A percentile compares a stretch with the other conserved stretches of the same genome.
Conservation (phyloP, 1,140 invertebrate species). For the Drepana arcuata region DNA sequence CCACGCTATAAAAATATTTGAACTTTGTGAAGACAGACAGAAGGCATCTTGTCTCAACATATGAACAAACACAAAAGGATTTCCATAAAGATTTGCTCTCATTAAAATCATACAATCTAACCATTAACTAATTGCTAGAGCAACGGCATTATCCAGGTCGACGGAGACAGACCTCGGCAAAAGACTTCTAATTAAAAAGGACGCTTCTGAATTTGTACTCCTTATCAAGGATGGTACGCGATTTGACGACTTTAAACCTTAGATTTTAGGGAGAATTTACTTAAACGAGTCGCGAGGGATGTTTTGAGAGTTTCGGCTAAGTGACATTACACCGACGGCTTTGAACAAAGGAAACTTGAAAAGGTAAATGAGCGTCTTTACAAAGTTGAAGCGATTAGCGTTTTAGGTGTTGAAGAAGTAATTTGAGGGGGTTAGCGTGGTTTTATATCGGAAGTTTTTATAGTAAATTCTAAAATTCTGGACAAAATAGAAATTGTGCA, state of each 20-base stretch:
- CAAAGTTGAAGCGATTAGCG: slow-evolving; percentile 50
- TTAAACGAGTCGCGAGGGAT: slow-evolving; percentile 23
- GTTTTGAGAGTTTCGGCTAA: slow-evolving; percentile 44
- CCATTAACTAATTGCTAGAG: slow-evolving; percentile 55
- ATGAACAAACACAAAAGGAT: no score
- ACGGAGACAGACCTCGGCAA: slow-evolving; percentile 34
- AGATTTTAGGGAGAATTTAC: no score
- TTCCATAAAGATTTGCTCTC: slow-evolving; percentile 48
- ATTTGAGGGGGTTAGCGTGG: slow-evolving; percentile 17
- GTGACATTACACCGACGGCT: slow-evolving; percentile 46
- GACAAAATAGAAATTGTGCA: no score
- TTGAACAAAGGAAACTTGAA: slow-evolving; percentile 48
- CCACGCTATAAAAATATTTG: no score
- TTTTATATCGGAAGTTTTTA: no score
- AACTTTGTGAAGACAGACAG: no score
- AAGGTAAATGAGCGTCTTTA: slow-evolving; percentile 58
- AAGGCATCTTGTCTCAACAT: no score
- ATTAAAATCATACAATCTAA: slow-evolving; percentile 59
- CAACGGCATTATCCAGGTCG: slow-evolving; percentile 27
- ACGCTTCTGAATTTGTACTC: slow-evolving; percentile 28
- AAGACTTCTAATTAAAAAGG: slow-evolving; percentile 43
- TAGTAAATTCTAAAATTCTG: no score
- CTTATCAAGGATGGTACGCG: no score
- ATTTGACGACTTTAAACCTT: no score
- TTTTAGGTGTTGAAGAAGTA: slow-evolving; percentile 42